phyloP scores from a whole-genome alignment of 2,113 vertebrate genomes.

The Cercopithecus mona region DNA sequence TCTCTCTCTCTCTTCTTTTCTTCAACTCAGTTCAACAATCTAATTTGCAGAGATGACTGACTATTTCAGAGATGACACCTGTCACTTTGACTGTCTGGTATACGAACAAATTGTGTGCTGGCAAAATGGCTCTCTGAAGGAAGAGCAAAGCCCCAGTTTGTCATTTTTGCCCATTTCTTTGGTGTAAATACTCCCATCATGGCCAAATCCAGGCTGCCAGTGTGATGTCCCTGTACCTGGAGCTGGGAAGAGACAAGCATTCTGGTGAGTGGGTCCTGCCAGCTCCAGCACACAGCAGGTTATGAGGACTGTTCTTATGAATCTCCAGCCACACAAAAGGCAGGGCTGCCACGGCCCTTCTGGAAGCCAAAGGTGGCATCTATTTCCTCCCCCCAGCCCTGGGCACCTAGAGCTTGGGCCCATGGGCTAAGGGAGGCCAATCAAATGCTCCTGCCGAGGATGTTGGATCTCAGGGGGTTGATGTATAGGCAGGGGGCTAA shows the following conservation, averaged over 20 bases:
- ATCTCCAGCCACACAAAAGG: too few species aligned
- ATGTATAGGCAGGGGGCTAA: neutral
- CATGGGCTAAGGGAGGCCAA: neutral
- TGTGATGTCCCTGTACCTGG: neutral
- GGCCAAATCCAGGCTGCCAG: neutral
- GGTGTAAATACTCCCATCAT: neutral
- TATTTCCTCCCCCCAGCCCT: neutral
- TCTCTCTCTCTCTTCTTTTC: neutral
- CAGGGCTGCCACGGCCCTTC: neutral
- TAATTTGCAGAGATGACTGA: neutral
- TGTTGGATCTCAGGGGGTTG: neutral
- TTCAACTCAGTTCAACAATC: neutral
- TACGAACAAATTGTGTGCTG: neutral
- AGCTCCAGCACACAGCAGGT: neutral
- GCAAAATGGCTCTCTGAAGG: neutral
- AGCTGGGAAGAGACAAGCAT: too few species aligned
- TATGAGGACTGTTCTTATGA: neutral
- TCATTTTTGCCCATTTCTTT: neutral
- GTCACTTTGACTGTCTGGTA: neutral
- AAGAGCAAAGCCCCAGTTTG: neutral
- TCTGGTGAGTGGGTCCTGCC: fast-evolving
- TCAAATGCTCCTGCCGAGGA: too few species aligned
- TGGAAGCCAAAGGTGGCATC: neutral
- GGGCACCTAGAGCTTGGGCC: neutral
- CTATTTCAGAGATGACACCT: neutral